Conservation (phyloP, 2,113 vertebrate species). For the Lepisosteus oculatus region DNA sequence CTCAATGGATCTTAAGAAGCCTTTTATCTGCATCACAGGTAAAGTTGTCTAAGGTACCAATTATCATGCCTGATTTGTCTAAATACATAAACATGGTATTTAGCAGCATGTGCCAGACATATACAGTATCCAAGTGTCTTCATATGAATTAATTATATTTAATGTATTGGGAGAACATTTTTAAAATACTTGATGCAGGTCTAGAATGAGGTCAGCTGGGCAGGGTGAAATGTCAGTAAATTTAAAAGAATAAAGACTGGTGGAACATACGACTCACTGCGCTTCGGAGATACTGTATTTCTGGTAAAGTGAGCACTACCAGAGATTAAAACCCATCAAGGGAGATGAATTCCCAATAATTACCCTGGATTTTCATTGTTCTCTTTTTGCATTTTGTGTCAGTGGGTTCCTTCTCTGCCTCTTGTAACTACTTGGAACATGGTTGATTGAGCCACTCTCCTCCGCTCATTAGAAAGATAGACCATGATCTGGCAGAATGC, state of each 20-base stretch:
- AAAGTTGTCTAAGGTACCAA: too few species aligned
- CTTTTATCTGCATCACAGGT: too few species aligned
- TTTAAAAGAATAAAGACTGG: too few species aligned
- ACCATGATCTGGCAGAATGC: slow-evolving; percentile 51
- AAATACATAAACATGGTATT: slow-evolving; percentile 7
- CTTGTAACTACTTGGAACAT: slow-evolving; percentile 11
- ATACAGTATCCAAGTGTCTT: too few species aligned
- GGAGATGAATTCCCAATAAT: slow-evolving; percentile 30
- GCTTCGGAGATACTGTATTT: background rate
- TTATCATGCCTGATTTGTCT: background rate
- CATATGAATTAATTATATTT: too few species aligned
- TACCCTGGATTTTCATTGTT: slow-evolving; percentile 35
- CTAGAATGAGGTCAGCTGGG: too few species aligned
- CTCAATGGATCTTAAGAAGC: too few species aligned
- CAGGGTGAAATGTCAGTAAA: too few species aligned
- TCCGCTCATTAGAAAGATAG: slow-evolving; percentile 31
- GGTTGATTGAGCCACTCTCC: slow-evolving; percentile 4
- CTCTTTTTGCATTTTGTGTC: slow-evolving; percentile 23
- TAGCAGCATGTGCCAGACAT: background rate
- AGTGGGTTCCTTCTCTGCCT: background rate
- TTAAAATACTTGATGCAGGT: too few species aligned
- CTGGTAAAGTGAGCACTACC: slow-evolving; percentile 22
- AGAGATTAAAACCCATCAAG: slow-evolving; percentile 27
- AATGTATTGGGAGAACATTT: too few species aligned
- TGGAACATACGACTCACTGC: too few species aligned